Conservation (phyloP, 2,888 invertebrate species). For the Sesia apiformis region DNA sequence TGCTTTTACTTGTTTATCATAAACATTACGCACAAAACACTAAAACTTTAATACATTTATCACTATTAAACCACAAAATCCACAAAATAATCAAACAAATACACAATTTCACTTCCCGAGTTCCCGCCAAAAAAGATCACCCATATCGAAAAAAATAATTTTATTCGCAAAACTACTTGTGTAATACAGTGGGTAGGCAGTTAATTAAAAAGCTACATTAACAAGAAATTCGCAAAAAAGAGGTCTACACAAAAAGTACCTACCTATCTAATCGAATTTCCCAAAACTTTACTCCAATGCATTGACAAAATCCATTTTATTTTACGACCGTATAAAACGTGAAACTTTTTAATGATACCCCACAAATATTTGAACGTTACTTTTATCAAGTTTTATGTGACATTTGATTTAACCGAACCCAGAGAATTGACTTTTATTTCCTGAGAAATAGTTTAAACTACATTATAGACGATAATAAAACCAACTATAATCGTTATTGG, state of each 20-base stretch:
- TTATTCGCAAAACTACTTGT: too few species aligned
- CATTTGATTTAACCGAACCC: slow-evolving; percentile 11
- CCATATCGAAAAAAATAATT: too few species aligned
- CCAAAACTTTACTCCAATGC: slow-evolving; percentile 2
- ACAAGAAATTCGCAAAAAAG: background rate
- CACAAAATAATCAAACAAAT: too few species aligned
- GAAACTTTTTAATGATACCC: slow-evolving; percentile 19
- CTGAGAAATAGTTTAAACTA: background rate
- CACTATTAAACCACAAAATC: too few species aligned
- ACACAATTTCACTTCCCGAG: too few species aligned
- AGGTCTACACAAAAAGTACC: background rate
- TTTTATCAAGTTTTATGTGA: slow-evolving; percentile 9
- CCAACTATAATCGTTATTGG: too few species aligned
- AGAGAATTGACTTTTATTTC: background rate
- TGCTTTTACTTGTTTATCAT: too few species aligned
- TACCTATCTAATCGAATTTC: background rate
- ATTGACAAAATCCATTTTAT: slow-evolving; percentile 18
- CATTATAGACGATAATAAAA: background rate
- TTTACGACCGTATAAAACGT: slow-evolving; percentile 17
- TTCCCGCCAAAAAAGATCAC: too few species aligned
- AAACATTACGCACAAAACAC: too few species aligned
- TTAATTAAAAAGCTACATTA: background rate
- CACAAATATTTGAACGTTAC: slow-evolving; percentile 4
- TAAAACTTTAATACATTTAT: too few species aligned
- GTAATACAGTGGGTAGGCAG: background rate